These are phyloP conservation scores for Sternarchorhynchus goeldii DNA, from an alignment of 2,797 vertebrate species.

Conservation along the genomic window DNA sequence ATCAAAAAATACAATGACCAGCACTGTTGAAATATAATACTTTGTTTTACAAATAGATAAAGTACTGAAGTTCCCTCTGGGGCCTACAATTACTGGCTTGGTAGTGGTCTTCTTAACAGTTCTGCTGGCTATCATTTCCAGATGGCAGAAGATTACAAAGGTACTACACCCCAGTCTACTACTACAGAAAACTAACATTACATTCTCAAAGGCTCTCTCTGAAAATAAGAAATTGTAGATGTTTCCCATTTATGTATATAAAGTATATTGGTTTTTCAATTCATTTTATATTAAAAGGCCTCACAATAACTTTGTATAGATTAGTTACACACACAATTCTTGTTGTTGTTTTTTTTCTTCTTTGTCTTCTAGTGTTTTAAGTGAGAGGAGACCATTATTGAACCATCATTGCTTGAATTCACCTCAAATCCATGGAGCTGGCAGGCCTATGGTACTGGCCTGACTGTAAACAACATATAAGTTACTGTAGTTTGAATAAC, in stretches of 20 bases:
- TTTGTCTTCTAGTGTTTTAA: conserved; percentile 72
- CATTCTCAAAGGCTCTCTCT: too few relatives aligned
- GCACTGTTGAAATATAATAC: neutral
- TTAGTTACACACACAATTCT: neutral
- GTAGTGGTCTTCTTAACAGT: conserved; percentile 80
- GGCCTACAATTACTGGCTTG: conserved; percentile 80
- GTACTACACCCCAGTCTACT: conserved; percentile 56
- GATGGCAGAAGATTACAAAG: conserved; percentile 72
- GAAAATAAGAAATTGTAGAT: too few relatives aligned
- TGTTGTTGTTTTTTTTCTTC: conserved; percentile 37
- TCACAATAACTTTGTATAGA: neutral
- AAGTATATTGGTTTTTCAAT: too few relatives aligned
- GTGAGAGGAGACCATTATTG: conserved; percentile 45
- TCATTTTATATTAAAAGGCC: neutral
- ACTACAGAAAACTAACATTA: neutral
- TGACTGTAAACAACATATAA: conserved; percentile 11
- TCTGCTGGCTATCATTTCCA: conserved; percentile 79
- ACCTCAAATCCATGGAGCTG: neutral
- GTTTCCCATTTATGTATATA: too few relatives aligned
- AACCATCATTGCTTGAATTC: conserved; percentile 11
- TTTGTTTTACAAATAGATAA: conserved; percentile 70
- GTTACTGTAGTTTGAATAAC: neutral
- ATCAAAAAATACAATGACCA: neutral
- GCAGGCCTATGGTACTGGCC: neutral
- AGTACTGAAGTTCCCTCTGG: conserved; percentile 70